Percentiles rank a stretch among this genome's conserved stretches.
Conservation (phyloP, 2,113 vertebrate genomes). For the Aspidoscelis tigris region DNA sequence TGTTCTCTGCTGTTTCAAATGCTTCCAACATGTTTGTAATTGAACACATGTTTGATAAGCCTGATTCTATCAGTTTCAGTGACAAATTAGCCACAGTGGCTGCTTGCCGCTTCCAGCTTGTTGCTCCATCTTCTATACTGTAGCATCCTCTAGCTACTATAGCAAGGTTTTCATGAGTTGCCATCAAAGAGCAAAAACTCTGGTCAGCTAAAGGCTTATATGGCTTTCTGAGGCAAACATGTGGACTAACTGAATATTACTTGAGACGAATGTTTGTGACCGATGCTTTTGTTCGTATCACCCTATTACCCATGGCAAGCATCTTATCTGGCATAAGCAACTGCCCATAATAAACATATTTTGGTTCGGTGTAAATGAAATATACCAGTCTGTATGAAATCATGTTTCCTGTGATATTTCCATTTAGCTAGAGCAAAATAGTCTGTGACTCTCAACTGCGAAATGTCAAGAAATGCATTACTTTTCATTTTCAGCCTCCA, state of each 20-base stretch:
- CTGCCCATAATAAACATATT: conserved; percentile 22
- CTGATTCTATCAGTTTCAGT: not conserved
- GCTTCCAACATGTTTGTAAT: not conserved
- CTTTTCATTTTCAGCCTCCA: conserved; percentile 53
- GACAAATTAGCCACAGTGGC: not conserved
- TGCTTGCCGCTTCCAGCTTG: not conserved
- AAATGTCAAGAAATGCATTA: conserved; percentile 56
- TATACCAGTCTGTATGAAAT: conserved; percentile 33
- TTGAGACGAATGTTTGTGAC: conserved; percentile 3
- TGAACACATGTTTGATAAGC: not conserved
- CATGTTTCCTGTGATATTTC: conserved; percentile 56
- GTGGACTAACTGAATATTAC: not conserved
- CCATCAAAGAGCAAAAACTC: not conserved
- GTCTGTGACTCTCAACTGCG: conserved; percentile 39
- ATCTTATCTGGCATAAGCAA: conserved; percentile 14
- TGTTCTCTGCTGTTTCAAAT: not conserved
- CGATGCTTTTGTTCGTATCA: conserved; percentile 6
- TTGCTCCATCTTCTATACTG: too few relatives aligned
- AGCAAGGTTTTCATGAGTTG: too few relatives aligned
- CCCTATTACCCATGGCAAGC: conserved; percentile 14
- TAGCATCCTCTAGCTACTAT: too few relatives aligned
- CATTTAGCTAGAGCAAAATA: conserved; percentile 56
- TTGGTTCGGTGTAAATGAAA: conserved; percentile 34
- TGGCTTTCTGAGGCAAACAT: not conserved
- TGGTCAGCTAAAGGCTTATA: conserved; percentile 1